Base-by-base conservation (phyloP, 2,113 vertebrate species). In the Lanius collurio region DNA sequence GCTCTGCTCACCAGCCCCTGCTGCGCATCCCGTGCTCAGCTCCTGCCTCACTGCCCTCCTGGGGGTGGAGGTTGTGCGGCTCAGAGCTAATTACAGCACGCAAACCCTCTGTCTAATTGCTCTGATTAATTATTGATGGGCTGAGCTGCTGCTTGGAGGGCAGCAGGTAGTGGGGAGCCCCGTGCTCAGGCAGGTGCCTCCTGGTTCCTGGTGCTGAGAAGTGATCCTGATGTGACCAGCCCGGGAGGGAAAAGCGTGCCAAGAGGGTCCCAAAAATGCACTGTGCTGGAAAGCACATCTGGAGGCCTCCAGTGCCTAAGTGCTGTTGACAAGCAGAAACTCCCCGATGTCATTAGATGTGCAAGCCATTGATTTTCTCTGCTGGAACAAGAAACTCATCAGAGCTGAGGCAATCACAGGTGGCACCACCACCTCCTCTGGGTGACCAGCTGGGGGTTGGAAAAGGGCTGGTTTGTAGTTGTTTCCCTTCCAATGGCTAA, bases 41-140 rank as follows among this genome's bases (percentile, higher is more conserved):
- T 59, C n/a, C 76, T 27, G 59, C 30, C 63, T 60, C 6, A 0
- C 56, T 37, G 53, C 30, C 28, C 57, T 3, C 41, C 63, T 3
- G 12, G 92, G 77, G 76, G 64, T 37, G 96, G 92, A 94, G 96
- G 33, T 4, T 60, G 95, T 50, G 74, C 57, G 85, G 96, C 98
- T 97, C 97, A 95, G 84, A 96, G 97, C 97, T 98, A 97, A 98
- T 97, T 97, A 98, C 97, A 83, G 97, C 96, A 96, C 96, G 97
- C 96, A 98, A 98, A 76, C 68, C 73, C 95, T 97, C 97, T 98
- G 96, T 84, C 97, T 99, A 98, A 99, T 99, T 98, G 98, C 97
- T 94, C 92, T 95, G 91, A 93, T 99, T 97, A 98, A 99, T 98
- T 98, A 99, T 98, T 98, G 93, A 98, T 82, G 86, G 50, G 73